Evolutionary conservation across 2,113 vertebrate species (phyloP).

Genomic region (Anseranas semipalmata): DNA sequence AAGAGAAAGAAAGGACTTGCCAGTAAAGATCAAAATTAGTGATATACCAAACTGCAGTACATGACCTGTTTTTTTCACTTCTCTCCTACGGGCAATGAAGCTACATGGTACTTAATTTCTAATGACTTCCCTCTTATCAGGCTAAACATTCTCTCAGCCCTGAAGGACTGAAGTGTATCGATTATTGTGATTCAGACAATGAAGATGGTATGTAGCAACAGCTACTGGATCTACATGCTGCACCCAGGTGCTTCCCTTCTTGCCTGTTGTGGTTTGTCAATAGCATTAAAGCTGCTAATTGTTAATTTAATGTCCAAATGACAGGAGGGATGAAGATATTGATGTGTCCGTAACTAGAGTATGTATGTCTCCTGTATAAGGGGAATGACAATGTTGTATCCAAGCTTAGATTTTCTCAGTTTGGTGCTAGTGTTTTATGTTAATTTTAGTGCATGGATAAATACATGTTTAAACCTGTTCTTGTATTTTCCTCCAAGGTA

Average conservation of each 20-base stretch:
- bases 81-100: background rate
- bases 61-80: background rate
- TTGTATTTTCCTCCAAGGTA: background rate
- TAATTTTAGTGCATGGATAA: background rate
- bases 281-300: background rate
- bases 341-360: background rate
- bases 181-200: background rate
- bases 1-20: background rate
- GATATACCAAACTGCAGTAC: background rate
- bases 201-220: background rate
- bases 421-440: background rate
- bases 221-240: accelerated
- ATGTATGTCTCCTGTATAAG: background rate
- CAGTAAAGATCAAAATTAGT: background rate
- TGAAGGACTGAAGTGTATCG: background rate
- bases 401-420: background rate
- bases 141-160: background rate
- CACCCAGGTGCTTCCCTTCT: background rate
- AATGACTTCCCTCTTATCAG: background rate
- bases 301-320: background rate
- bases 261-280: accelerated
- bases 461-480: background rate
- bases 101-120: background rate
- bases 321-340: background rate
- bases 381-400: background rate